Base-by-base conservation (phyloP, 2,797 vertebrate genomes). In the Leucoraja ocellata region DNA sequence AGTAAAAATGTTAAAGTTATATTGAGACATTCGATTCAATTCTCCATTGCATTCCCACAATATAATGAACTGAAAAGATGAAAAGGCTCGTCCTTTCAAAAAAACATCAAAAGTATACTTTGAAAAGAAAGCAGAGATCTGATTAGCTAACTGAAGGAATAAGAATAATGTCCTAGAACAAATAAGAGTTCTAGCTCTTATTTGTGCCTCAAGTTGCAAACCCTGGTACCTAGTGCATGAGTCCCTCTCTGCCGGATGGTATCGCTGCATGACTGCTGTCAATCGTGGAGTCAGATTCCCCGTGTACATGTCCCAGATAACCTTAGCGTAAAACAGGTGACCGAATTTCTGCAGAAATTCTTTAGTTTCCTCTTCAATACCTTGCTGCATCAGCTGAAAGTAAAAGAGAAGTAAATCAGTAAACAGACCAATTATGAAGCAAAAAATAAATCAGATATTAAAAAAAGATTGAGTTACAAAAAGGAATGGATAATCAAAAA, bases 271-370 rank as follows among this genome's bases (percentile, higher is more conserved):
- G 9, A 92, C 71, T 46, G 71, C 39, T 23, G 11, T 28, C 39
- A 76, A 28, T 25, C 76, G 54, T 93, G 83, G 39, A n/a, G 83
- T 90, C 7, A 46, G 16, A 93, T 91, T 18, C 1, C 25, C 36
- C 65, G 21, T 78, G 36, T 91, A 93, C 36, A 78, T 83, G 93
- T 94, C 93, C 94, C 93, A 94, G 11, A 80, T 81, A 65, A 83
- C 93, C 93, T 90, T 93, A 68, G 91, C 73, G 88, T n/a, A 32
- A 23, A 58, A 28, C 23, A 93, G 23, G 14, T 78, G 79, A 32
- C 91, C 93, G 25, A 83, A 4, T 28, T 8, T 65, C 13, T 28
- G 90, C 46, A 23, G 61, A 39, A 93, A 93, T 18, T 46, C n/a
- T 14, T 54, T 91, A 28, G 78, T 79, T 21, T 92, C 71, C 90